A percentile compares a stretch with the other conserved stretches of the same genome.
Conservation (phyloP, 2,113 vertebrate genomes). For the Alethe diademata region DNA sequence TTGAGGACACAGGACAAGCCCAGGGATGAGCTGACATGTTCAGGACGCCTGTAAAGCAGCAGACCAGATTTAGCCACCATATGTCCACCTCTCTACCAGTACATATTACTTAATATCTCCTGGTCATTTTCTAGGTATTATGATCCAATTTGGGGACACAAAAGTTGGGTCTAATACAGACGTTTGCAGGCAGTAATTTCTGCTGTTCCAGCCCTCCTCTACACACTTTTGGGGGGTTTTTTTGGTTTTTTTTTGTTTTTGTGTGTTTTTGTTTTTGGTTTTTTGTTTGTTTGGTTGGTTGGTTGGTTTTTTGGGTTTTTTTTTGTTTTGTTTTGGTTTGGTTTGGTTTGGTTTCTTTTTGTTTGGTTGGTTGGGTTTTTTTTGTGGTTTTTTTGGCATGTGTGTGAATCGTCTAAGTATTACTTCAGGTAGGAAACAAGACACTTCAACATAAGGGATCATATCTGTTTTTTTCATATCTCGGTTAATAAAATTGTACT, state of each 20-base stretch:
- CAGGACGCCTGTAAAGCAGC: not conserved
- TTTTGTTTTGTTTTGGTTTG: too few species aligned
- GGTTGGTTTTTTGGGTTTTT: too few species aligned
- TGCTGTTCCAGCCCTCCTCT: not conserved
- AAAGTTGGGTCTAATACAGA: not conserved
- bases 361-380: too few species aligned
- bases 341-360: too few species aligned
- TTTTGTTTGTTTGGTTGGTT: too few species aligned
- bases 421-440: not conserved
- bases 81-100: fast-evolving
- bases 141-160: fast-evolving
- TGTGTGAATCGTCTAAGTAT: not conserved
- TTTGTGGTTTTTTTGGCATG: too few species aligned
- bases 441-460: not conserved
- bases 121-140: not conserved
- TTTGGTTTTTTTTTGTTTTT: too few species aligned
- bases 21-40: fast-evolving
- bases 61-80: not conserved
- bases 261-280: too few species aligned
- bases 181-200: not conserved
- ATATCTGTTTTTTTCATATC: not conserved
- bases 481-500: not conserved
- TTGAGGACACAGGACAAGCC: not conserved
- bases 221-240: not conserved
- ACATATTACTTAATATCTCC: fast-evolving